These are phyloP conservation scores for Palythoa grandis DNA, from an alignment of 92 coral and sea anemone genomes.

Conservation along the genomic window DNA sequence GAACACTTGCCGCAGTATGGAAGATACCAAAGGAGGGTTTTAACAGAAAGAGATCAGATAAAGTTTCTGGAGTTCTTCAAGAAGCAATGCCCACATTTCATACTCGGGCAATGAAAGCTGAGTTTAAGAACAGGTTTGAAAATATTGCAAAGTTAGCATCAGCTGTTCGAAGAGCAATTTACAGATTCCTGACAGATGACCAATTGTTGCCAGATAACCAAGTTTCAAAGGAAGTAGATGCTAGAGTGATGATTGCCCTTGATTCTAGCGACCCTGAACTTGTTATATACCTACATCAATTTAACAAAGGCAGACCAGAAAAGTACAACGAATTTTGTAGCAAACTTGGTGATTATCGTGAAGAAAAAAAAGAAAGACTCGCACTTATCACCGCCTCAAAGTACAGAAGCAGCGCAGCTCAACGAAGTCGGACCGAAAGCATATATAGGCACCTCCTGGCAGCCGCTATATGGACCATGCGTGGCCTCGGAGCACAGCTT, in stretches of 20 bases:
- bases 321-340: constrained; percentile 44
- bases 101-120: neutral
- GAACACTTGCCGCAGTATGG: constrained; percentile 43
- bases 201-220: constrained; percentile 16
- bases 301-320: constrained; percentile 42
- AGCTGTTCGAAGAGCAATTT: constrained; percentile 21
- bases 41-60: constrained; percentile 40
- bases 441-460: no score
- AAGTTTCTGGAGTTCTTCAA: constrained; percentile 31
- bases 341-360: constrained; percentile 33
- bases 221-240: constrained; percentile 29
- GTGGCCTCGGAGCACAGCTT: no score
- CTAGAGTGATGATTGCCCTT: constrained; percentile 30
- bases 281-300: constrained; percentile 11
- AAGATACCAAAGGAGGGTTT: constrained; percentile 41
- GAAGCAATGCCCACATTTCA: constrained; percentile 10
- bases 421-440: no score
- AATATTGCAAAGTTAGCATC: constrained; percentile 40
- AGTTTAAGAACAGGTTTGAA: constrained; percentile 27
- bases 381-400: no score
- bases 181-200: constrained; percentile 34
- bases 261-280: constrained; percentile 36
- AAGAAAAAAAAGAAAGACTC: no score
- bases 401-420: no score
- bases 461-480: no score